Evolutionary conservation across 2,113 vertebrate species (phyloP).

Genomic region (Willisornis vidua): DNA sequence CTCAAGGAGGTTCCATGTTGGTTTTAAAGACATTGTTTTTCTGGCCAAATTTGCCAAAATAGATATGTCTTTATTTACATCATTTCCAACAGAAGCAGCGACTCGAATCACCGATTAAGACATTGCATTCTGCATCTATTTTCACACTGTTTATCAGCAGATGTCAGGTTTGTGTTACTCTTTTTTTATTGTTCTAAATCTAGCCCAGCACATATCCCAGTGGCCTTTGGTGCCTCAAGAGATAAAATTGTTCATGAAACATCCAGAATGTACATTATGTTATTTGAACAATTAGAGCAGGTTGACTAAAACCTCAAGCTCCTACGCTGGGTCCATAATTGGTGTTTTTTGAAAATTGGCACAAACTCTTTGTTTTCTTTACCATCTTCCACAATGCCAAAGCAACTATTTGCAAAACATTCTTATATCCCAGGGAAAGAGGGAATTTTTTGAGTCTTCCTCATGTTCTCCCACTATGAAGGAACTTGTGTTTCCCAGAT

Average conservation of each 20-base stretch:
- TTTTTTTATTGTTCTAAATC: neutral
- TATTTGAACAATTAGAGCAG: neutral
- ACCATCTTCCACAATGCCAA: neutral
- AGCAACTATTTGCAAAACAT: neutral
- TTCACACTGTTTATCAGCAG: conserved; percentile 3
- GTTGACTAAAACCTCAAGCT: neutral
- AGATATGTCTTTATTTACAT: neutral
- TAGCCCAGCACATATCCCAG: neutral
- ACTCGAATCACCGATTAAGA: neutral
- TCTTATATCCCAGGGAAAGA: neutral
- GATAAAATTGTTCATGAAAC: neutral
- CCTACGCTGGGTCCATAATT: neutral
- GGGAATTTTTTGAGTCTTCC: neutral
- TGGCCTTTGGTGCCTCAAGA: neutral
- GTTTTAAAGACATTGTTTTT: neutral
- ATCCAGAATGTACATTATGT: neutral
- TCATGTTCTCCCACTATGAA: neutral
- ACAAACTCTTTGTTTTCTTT: neutral
- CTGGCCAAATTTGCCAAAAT: neutral
- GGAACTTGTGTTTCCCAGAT: neutral
- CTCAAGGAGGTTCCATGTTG: neutral
- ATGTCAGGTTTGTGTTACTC: neutral
- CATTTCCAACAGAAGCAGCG: neutral
- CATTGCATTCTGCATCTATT: neutral
- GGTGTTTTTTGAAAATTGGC: neutral